phyloP scores from a whole-genome alignment of 2,113 vertebrate species.

The Propithecus coquereli region DNA sequence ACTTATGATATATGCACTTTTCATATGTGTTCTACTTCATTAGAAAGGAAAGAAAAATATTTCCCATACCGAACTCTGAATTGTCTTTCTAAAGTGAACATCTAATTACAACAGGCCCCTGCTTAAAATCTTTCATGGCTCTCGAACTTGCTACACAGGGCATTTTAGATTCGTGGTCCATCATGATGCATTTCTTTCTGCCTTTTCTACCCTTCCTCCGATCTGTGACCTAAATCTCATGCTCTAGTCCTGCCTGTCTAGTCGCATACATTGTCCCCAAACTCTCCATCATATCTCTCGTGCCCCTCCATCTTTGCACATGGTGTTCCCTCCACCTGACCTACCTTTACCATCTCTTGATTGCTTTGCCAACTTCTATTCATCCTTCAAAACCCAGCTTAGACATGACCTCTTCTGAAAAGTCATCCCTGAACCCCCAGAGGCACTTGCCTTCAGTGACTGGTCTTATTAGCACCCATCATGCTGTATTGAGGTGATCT shows the following conservation, averaged over 20 bases:
- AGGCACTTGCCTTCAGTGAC: no score
- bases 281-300: fast-evolving
- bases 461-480: background rate
- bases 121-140: background rate
- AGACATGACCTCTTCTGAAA: background rate
- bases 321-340: background rate
- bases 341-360: background rate
- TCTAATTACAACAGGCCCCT: background rate
- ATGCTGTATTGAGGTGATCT: no score
- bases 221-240: fast-evolving
- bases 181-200: fast-evolving
- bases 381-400: background rate
- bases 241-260: fast-evolving
- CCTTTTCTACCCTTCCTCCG: fast-evolving
- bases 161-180: fast-evolving
- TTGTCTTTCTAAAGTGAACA: conserved; percentile 3
- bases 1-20: background rate
- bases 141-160: background rate
- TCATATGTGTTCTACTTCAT: background rate
- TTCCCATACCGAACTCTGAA: background rate
- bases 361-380: background rate
- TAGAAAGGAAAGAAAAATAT: background rate
- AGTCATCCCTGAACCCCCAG: background rate
- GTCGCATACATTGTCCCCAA: background rate
- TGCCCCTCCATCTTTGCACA: background rate